These are phyloP conservation scores for Conistra vaccinii DNA, from an alignment of 2,888 invertebrate species.

Conservation along the genomic window DNA sequence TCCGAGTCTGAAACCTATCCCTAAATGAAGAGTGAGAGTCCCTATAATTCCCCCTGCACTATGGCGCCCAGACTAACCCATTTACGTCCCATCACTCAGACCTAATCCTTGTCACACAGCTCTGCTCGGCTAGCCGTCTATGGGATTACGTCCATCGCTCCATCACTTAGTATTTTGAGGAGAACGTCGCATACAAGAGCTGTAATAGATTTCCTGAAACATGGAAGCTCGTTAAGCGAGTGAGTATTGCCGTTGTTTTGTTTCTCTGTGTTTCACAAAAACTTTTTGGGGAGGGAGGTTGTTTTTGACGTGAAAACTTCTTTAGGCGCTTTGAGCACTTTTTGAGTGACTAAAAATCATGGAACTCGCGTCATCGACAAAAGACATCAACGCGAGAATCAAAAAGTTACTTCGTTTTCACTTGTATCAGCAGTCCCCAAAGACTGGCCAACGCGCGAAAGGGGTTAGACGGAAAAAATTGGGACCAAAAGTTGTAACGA, in stretches of 20 bases:
- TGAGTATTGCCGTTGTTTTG: not conserved
- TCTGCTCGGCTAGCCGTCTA: slow-evolving; percentile 22
- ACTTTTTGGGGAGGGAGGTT: not conserved
- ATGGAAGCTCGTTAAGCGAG: slow-evolving; percentile 17
- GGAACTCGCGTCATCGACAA: too few relatives aligned
- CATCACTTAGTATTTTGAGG: slow-evolving; percentile 50
- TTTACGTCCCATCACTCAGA: slow-evolving; percentile 56
- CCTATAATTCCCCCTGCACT: slow-evolving; percentile 11
- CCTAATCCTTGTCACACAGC: slow-evolving; percentile 51
- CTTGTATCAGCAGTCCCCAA: too few relatives aligned
- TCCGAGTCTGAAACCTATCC: slow-evolving; percentile 13
- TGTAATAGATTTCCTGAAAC: slow-evolving; percentile 44
- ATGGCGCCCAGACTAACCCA: slow-evolving; percentile 51
- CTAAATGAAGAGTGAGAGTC: slow-evolving; percentile 37
- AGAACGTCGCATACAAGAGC: slow-evolving; percentile 13
- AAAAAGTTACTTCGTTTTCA: too few relatives aligned
- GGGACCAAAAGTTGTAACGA: too few relatives aligned
- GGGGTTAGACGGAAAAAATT: too few relatives aligned
- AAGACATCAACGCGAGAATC: too few relatives aligned
- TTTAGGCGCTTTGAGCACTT: too few relatives aligned
- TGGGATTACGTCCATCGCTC: slow-evolving; percentile 59
- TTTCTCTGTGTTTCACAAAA: not conserved
- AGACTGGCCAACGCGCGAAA: too few relatives aligned
- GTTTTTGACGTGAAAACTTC: too few relatives aligned
- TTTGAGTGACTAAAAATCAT: too few relatives aligned